Base-by-base conservation (phyloP, 2,888 invertebrate species). In the Cheilosia soror region DNA sequence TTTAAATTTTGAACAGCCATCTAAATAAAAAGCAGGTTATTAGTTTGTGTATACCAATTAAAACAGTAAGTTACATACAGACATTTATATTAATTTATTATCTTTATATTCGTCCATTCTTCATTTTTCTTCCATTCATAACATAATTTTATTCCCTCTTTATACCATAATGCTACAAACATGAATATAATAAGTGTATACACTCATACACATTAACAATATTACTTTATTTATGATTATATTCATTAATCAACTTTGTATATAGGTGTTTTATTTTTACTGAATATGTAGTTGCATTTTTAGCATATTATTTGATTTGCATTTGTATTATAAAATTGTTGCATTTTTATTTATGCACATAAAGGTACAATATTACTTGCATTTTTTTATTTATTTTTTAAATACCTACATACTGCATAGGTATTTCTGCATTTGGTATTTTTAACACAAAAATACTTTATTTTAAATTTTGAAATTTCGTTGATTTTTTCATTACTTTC, bases 361-460 rank as follows among this genome's bases (percentile, higher is more conserved):
- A 73, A 77, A 66, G 77, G 84, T 87, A 85, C 75, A 68, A 79
- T 77, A 76, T 78, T 83, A 85, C 81, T 79, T 76, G 75, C 69
- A 47, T 73, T 88, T 69, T 66, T 42, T 13, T 65, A n/a, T 72
- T 73, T 66, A 20, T 20, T 20, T 20, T 20, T 20, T 20, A 20
- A 20, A 20, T 1, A 20, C 20, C 0, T n/a, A n/a, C 27, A 42
- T 60, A 71, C 37, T 29, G 53, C 77, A 82, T 77, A 68, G 6
- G 51, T 79, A 84, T 89, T 87, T 31, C 15, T 68, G 29, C 44
- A 53, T 44, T 40, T 20, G 13, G 49, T 65, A 51, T 51, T 25
- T 51, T 44, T 65, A 42, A 77, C 68, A 72, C 44, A 72, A 73
- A 63, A 72, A 51, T 88, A 88, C 89, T 84, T 89, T 88, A 88